A percentile compares a stretch with the other conserved stretches of the same genome.
These are phyloP conservation scores for Drosophila falleni DNA, from an alignment of 2,888 invertebrate genomes.

Conservation along the genomic window DNA sequence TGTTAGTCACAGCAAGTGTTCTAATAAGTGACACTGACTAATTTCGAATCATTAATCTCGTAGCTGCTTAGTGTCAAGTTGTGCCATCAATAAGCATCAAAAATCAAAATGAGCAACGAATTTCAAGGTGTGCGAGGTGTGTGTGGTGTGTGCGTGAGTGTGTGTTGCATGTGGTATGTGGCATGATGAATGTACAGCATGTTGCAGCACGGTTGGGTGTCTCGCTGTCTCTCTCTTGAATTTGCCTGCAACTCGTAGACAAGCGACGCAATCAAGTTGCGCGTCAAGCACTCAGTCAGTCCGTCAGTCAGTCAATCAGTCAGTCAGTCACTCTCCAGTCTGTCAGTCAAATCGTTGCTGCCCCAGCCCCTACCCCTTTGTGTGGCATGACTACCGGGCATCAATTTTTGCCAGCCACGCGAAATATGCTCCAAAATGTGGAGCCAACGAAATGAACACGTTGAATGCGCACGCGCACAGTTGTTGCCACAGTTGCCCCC, in stretches of 20 bases:
- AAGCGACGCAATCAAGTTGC: slow-evolving; percentile 62
- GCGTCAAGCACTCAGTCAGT: slow-evolving; percentile 46
- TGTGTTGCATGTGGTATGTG: slow-evolving; percentile 15
- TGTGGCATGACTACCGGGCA: slow-evolving; percentile 83
- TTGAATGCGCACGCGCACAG: slow-evolving; percentile 74
- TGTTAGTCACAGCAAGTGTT: slow-evolving; percentile 50
- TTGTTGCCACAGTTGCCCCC: slow-evolving; percentile 33
- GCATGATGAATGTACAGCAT: slow-evolving; percentile 54
- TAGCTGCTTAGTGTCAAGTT: slow-evolving; percentile 73
- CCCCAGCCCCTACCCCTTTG: background rate
- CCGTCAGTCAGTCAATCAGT: slow-evolving; percentile 39
- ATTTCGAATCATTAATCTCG: slow-evolving; percentile 72
- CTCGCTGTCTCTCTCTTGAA: slow-evolving; percentile 18
- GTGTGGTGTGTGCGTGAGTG: slow-evolving; percentile 20
- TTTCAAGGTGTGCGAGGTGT: slow-evolving; percentile 9
- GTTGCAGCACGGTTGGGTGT: slow-evolving; percentile 13
- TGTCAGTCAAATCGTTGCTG: slow-evolving; percentile 15
- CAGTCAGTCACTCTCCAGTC: slow-evolving; percentile 20
- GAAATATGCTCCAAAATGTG: slow-evolving; percentile 60
- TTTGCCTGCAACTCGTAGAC: slow-evolving; percentile 56
- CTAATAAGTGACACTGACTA: slow-evolving; percentile 79
- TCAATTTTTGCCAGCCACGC: slow-evolving; percentile 69
- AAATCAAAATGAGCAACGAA: slow-evolving; percentile 40
- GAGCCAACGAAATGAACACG: slow-evolving; percentile 73
- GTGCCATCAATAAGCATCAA: slow-evolving; percentile 74